These are phyloP conservation scores for Crocidura indochinensis DNA, from an alignment of 2,797 vertebrate genomes.

Conservation along the genomic window DNA sequence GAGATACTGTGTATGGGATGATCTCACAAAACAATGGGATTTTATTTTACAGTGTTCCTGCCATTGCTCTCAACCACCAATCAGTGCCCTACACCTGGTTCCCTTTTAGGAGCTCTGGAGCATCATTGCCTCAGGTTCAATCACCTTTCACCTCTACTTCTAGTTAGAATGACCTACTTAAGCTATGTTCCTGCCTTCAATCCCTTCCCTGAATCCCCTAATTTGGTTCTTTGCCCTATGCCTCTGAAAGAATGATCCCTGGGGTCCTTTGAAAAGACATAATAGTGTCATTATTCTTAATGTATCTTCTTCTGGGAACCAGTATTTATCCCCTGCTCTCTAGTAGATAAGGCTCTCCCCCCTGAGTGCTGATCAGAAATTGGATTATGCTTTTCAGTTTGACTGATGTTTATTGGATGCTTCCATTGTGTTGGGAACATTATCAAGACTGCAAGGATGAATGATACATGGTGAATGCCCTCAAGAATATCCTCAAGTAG, in stretches of 20 bases:
- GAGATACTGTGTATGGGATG: too few species aligned
- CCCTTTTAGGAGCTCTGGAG: neutral
- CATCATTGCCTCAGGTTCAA: neutral
- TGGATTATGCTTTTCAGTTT: neutral
- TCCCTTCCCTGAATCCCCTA: neutral
- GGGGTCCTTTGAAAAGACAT: neutral
- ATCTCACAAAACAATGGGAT: too few species aligned
- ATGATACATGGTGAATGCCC: neutral
- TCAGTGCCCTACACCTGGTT: neutral
- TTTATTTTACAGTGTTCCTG: neutral
- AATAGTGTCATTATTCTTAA: neutral
- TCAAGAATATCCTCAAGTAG: neutral
- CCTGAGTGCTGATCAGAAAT: conserved; percentile 28
- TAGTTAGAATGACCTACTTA: neutral
- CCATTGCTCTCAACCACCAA: neutral
- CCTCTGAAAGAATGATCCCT: neutral
- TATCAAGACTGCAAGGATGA: neutral
- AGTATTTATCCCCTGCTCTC: neutral
- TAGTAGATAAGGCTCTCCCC: neutral
- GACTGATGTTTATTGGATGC: conserved; percentile 2
- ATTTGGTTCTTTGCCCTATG: neutral
- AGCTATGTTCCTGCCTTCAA: neutral
- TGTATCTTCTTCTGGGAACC: neutral
- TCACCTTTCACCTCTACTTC: neutral
- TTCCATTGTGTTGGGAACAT: neutral